phyloP scores from a whole-genome alignment of 1,140 invertebrate genomes.

The Panagrolaimus sp. region DNA sequence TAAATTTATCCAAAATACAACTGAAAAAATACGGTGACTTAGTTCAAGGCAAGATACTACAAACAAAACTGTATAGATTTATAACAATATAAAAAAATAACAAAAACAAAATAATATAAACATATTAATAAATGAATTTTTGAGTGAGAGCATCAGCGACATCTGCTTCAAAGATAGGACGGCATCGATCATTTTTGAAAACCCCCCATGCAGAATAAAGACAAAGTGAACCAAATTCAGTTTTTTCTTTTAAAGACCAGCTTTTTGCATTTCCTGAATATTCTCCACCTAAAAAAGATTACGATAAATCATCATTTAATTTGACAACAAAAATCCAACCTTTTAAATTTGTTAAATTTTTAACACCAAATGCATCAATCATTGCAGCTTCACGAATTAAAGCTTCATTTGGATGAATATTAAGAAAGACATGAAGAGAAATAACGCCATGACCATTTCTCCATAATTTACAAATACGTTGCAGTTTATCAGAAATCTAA shows the following conservation, averaged over 20 bases:
- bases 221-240: conserved; percentile 73
- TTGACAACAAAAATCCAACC: conserved; percentile 18
- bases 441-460: conserved; percentile 73
- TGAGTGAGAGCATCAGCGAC: conserved; percentile 55
- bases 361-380: conserved; percentile 74
- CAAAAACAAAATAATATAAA: too few species aligned
- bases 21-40: too few species aligned
- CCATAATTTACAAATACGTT: conserved; percentile 82
- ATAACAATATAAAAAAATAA: background rate
- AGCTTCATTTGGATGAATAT: conserved; percentile 81
- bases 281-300: conserved; percentile 63
- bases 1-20: too few species aligned
- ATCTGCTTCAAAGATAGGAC: conserved; percentile 67
- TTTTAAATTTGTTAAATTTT: conserved; percentile 74
- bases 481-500: conserved; percentile 66
- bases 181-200: conserved; percentile 73
- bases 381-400: conserved; percentile 86
- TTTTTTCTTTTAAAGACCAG: conserved; percentile 69
- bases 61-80: background rate
- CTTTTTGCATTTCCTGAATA: conserved; percentile 74
- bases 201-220: conserved; percentile 74
- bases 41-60: background rate
- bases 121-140: background rate
- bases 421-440: conserved; percentile 82
- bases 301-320: too few species aligned